Base-by-base conservation (phyloP, 1,140 invertebrate genomes). In the Yoshiicerus persimilis region DNA sequence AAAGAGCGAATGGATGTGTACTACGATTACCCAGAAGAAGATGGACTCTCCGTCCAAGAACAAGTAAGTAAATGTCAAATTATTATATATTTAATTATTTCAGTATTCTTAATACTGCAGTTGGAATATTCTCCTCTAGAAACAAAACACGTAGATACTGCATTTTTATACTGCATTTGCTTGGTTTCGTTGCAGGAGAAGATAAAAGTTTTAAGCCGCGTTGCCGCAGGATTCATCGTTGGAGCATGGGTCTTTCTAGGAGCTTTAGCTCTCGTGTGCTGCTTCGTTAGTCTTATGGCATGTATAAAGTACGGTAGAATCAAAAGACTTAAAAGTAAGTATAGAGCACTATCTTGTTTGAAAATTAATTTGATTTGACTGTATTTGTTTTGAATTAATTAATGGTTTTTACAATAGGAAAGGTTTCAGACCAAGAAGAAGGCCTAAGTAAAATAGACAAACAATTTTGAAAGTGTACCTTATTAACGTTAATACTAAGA, bases 181-280 rank as follows among this genome's bases (percentile, higher is more conserved):
- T n/a, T n/a, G n/a, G n/a, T n/a, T 64, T 23, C 8, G 10, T 25
- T 64, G 10, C 39, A 87, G 86, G 86, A 80, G 25, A 87, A 87
- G 56, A 87, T 87, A n/a, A 11, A 27, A n/a, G 38, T 87, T 1
- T 83, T 87, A 30, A 34, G 39, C 5, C 41, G 41, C 30, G 25
- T 87, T 34, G 86, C 86, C 2, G 86, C 56, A 83, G 32, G 23
- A 9, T 39, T 87, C 3, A 87, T 87, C 30, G 70, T 87, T 32
- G 10, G 56, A 4, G 80, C 86, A 6, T 87, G 86, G 86, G 23
- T 87, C 9, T 87, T 80, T 13, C 77, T 80, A 13, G 86, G 86
- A 83, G 38, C 80, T 47, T 87, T 87, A 56, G 56, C 86, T n/a
- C 39, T 80, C n/a, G 34, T 83, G n/a, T 87, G 70, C 39, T 56